Conservation (phyloP, 2,888 invertebrate genomes). For the Hoplodrina ambigua region DNA sequence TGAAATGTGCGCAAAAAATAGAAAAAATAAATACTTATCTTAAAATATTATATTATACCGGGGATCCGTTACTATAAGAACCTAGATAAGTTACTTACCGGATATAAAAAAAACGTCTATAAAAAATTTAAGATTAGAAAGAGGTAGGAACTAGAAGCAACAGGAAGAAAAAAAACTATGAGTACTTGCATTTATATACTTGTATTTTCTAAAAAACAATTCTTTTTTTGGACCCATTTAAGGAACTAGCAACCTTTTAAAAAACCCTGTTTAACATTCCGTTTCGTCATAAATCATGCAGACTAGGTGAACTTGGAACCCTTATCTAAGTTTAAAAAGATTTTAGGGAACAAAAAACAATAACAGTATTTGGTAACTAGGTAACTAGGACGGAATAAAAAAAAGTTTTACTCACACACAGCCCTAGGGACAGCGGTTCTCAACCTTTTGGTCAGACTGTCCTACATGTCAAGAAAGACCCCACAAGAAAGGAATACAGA, state of each 20-base stretch:
- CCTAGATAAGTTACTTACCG: no score
- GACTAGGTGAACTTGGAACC: neutral
- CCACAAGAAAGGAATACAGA: no score
- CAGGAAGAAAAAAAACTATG: neutral
- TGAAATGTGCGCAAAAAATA: neutral
- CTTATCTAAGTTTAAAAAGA: neutral
- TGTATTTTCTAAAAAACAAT: neutral
- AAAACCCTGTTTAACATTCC: no score
- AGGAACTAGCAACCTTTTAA: no score
- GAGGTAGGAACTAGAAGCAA: conserved; percentile 8
- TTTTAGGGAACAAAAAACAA: neutral
- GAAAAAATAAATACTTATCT: no score
- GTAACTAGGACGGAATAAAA: conserved; percentile 7
- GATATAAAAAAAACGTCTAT: neutral
- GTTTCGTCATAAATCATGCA: no score
- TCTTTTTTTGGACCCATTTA: neutral
- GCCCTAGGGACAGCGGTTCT: neutral
- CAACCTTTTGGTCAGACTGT: neutral
- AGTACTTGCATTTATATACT: no score
- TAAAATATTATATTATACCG: no score
- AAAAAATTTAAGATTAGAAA: neutral
- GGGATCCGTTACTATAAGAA: no score
- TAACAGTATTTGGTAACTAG: conserved; percentile 12
- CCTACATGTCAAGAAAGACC: no score
- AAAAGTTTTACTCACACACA: neutral